Evolutionary conservation across 2,888 invertebrate species (phyloP).

Genomic region (Plebejus anna): DNA sequence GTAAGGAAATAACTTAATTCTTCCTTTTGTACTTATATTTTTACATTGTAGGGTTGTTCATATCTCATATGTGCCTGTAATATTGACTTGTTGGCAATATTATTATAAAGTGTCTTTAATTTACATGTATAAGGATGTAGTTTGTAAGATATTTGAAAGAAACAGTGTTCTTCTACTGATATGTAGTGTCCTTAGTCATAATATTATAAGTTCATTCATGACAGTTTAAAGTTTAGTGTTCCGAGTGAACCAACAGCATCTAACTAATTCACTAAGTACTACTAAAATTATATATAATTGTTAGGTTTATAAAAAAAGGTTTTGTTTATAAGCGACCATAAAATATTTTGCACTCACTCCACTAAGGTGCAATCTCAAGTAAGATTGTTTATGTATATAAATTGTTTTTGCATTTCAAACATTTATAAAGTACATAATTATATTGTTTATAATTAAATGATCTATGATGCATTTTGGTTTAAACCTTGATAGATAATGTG

Average conservation of each 20-base stretch:
- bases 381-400: not conserved
- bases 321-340: not conserved
- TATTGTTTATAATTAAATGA: conserved; percentile 2
- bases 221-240: conserved; percentile 5
- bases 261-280: not conserved
- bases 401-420: conserved; percentile 18
- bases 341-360: not conserved
- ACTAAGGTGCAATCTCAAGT: conserved; percentile 16
- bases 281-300: conserved; percentile 1
- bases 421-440: not conserved
- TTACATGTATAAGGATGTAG: conserved; percentile 34
- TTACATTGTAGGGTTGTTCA: conserved; percentile 60
- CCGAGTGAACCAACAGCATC: not conserved
- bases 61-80: conserved; percentile 74
- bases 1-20: conserved; percentile 67
- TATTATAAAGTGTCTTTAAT: conserved; percentile 44
- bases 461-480: conserved; percentile 21
- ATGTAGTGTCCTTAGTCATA: conserved; percentile 18
- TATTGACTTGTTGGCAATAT: conserved; percentile 63
- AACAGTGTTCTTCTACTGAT: conserved; percentile 1
- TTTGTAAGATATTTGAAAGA: conserved; percentile 14
- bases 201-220: conserved; percentile 23
- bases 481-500: conserved; percentile 23
- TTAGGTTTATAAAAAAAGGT: not conserved
- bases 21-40: conserved; percentile 73